These are phyloP conservation scores for Crypturellus tataupa DNA, from an alignment of 2,797 vertebrate species.

Conservation along the genomic window DNA sequence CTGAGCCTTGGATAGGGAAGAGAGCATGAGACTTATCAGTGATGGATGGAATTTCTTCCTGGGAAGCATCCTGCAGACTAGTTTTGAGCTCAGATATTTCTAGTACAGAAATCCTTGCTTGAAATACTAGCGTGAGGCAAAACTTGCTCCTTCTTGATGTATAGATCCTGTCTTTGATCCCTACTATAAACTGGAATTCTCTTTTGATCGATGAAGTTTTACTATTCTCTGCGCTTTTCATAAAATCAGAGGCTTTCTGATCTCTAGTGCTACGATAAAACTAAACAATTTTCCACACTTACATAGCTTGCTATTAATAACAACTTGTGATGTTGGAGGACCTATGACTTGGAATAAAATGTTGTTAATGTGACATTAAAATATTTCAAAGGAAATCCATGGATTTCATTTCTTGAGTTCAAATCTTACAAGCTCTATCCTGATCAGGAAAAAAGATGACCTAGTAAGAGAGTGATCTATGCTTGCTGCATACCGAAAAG, in stretches of 20 bases:
- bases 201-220: rapidly evolving
- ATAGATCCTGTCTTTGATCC: neutral
- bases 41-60: rapidly evolving
- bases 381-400: neutral
- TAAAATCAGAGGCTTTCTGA: neutral
- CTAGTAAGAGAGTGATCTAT: neutral
- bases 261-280: neutral
- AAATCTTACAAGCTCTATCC: neutral
- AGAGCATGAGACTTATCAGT: neutral
- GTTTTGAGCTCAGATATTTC: neutral
- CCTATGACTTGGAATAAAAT: neutral
- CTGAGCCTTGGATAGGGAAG: neutral
- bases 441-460: neutral
- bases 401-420: neutral
- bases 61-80: neutral
- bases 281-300: neutral
- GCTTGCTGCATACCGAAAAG: neutral
- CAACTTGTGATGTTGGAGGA: neutral
- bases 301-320: neutral
- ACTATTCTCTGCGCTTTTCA: neutral
- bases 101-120: neutral
- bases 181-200: neutral
- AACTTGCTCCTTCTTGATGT: neutral
- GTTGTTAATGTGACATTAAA: neutral
- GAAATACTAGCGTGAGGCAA: neutral